These are phyloP conservation scores for Tyrophagus putrescentiae DNA, from an alignment of 1,140 invertebrate species.

Conservation along the genomic window DNA sequence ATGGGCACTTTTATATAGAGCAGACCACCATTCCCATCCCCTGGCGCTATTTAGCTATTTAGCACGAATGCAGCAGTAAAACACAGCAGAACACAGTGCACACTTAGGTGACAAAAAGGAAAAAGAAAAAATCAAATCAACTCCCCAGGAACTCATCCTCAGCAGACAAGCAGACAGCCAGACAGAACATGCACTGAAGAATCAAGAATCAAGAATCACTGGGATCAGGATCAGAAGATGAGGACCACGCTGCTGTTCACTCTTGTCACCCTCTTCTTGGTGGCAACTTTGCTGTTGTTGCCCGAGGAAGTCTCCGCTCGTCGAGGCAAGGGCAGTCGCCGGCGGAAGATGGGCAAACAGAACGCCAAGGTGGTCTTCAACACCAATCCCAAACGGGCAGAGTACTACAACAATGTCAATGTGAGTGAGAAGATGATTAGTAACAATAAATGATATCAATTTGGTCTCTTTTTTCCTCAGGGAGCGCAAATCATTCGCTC, in stretches of 20 bases:
- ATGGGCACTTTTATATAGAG: too few species aligned
- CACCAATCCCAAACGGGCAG: constrained; percentile 26
- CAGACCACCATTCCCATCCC: too few species aligned
- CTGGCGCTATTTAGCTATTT: too few species aligned
- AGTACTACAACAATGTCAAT: constrained; percentile 30
- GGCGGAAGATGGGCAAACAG: constrained; percentile 21
- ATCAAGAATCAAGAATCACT: too few species aligned
- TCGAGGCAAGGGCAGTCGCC: constrained; percentile 15
- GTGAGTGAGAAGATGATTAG: constrained; percentile 25
- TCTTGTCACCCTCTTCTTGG: neutral
- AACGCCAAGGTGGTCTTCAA: constrained; percentile 24
- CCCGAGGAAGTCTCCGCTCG: neutral
- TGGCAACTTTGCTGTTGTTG: neutral
- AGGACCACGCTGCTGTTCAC: too few species aligned
- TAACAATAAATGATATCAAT: neutral
- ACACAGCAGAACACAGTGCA: too few species aligned
- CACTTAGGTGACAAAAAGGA: neutral
- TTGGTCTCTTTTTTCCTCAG: constrained; percentile 36
- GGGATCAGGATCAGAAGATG: too few species aligned
- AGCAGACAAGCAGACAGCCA: neutral
- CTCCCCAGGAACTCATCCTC: neutral
- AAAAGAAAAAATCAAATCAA: neutral
- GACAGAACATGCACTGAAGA: neutral
- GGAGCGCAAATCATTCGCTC: constrained; percentile 75
- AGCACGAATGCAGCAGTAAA: too few species aligned